Evolutionary conservation across 1,140 invertebrate genomes (phyloP), one percentile per base, ranked within the genome.

Genomic region (Macrosteles quadrilineatus): DNA sequence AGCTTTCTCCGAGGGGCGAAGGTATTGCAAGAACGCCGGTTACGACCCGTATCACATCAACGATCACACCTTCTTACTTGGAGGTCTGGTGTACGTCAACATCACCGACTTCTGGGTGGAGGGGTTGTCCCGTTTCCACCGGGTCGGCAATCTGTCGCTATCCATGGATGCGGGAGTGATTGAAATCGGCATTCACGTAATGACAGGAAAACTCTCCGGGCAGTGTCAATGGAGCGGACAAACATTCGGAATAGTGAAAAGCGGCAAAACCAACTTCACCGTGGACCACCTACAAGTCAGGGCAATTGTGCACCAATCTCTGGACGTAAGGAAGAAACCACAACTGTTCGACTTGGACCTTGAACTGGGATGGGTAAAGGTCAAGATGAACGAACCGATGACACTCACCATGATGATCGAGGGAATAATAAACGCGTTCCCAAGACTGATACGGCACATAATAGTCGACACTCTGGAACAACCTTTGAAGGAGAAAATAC

Each of bases 401-500:
- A 92, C 90, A 0, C 65, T 92, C 11, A 92, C 94, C 79, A 93
- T 93, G 76, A 73, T 91, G 1, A 81, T 93, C 53, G 92, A 94
- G 80, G 87, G 90, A 65, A 85, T 82, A 1, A 83, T 94, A 0
- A 95, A 94, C 78, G 81, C 93, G 69, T 73, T 94, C 40, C 92
- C 92, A 0, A 93, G 94, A 82, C 79, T 94, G 45, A 81, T 95
- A 64, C 83, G 92, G 73, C 91, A 92, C 80, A 90, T 93, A 79
- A 93, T 94, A 70, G 90, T 93, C 84, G 90, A 93, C 76, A 90
- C 91, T 3, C 78, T 93, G 11, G 91, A 94, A 79, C 86, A 86
- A 63, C 91, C 91, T 0, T 79, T 93, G 1, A 89, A 85, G 74
- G 83, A 86, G 66, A 85, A 87, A 53, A 82, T 92, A 0, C 86